These are phyloP conservation scores for Zaprionus obscuricornis DNA, from an alignment of 2,888 invertebrate genomes.

Conservation along the genomic window DNA sequence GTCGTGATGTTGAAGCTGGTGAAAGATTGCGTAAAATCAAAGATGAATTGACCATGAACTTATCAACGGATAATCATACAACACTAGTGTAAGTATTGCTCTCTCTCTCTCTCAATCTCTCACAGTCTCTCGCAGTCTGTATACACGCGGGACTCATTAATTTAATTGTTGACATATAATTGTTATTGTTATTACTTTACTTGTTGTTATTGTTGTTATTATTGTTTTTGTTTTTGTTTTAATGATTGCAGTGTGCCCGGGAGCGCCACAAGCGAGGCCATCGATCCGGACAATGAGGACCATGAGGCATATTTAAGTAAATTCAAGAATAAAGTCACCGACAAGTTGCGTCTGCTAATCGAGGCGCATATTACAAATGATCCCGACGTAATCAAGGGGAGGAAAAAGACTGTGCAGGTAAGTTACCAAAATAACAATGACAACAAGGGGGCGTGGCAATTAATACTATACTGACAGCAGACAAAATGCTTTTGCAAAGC, in stretches of 20 bases:
- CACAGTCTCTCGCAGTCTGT: too few relatives aligned
- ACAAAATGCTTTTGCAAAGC: slow-evolving; percentile 51
- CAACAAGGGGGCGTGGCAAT: slow-evolving; percentile 47
- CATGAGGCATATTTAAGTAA: slow-evolving; percentile 86
- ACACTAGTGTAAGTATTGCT: slow-evolving; percentile 84
- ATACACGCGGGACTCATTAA: slow-evolving; percentile 21
- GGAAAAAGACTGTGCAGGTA: slow-evolving; percentile 84
- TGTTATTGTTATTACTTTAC: slow-evolving; percentile 2
- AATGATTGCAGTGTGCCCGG: slow-evolving; percentile 85
- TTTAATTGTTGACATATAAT: slow-evolving; percentile 33
- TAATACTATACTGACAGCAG: slow-evolving; percentile 55
- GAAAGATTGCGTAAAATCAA: slow-evolving; percentile 81
- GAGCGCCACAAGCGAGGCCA: slow-evolving; percentile 82
- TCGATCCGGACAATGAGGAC: slow-evolving; percentile 85
- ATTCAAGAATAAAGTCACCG: slow-evolving; percentile 85
- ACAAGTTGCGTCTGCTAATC: slow-evolving; percentile 85
- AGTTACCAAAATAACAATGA: too few relatives aligned
- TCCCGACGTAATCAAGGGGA: slow-evolving; percentile 85
- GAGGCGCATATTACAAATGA: slow-evolving; percentile 86
- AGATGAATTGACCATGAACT: slow-evolving; percentile 82
- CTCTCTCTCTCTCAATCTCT: too few relatives aligned
- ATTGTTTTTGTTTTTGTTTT: too few relatives aligned
- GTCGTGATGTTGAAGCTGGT: slow-evolving; percentile 69
- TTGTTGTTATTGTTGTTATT: slow-evolving; percentile 14
- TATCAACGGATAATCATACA: slow-evolving; percentile 84